Evolutionary conservation across 1,140 invertebrate species (phyloP).

Genomic region (Macrostomum lignano): DNA sequence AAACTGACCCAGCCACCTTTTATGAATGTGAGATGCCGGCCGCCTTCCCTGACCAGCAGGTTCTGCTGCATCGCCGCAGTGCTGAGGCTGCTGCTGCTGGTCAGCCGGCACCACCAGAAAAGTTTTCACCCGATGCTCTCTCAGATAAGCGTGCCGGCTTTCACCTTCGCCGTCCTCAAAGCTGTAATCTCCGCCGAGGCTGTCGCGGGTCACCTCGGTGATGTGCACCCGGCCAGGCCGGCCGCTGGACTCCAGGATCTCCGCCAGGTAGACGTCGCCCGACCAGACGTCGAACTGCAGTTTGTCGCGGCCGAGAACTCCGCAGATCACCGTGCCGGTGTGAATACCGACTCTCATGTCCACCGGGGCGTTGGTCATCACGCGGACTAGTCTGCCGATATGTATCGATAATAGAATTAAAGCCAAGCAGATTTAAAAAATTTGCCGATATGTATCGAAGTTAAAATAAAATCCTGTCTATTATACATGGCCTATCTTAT

Average conservation of each 20-base stretch:
- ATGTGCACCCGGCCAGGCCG: conserved; percentile 47
- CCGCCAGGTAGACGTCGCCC: conserved; percentile 73
- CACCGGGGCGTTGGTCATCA: conserved; percentile 24
- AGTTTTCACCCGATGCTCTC: conserved; percentile 53
- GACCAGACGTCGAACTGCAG: conserved; percentile 95
- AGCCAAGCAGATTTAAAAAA: too few species aligned
- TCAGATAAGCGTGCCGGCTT: conserved; percentile 49
- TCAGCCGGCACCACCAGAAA: conserved; percentile 40
- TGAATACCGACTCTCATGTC: conserved; percentile 74
- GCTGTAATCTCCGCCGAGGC: conserved; percentile 48
- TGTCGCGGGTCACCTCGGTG: conserved; percentile 52
- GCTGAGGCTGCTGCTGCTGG: too few species aligned
- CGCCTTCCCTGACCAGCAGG: too few species aligned
- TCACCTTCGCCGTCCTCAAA: conserved; percentile 55
- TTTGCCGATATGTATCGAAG: too few species aligned
- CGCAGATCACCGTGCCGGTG: conserved; percentile 63
- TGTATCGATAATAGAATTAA: conserved; percentile 12
- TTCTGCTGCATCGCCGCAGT: too few species aligned
- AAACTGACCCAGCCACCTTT: too few species aligned
- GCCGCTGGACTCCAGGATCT: conserved; percentile 75
- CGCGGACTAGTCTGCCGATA: conserved; percentile 17
- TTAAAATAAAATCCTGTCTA: too few species aligned
- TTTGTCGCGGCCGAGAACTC: conserved; percentile 60
- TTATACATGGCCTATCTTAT: too few species aligned
- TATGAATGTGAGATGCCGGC: too few species aligned